Base-by-base conservation (phyloP, 1,140 invertebrate species). In the Apocrypta bakeri region DNA sequence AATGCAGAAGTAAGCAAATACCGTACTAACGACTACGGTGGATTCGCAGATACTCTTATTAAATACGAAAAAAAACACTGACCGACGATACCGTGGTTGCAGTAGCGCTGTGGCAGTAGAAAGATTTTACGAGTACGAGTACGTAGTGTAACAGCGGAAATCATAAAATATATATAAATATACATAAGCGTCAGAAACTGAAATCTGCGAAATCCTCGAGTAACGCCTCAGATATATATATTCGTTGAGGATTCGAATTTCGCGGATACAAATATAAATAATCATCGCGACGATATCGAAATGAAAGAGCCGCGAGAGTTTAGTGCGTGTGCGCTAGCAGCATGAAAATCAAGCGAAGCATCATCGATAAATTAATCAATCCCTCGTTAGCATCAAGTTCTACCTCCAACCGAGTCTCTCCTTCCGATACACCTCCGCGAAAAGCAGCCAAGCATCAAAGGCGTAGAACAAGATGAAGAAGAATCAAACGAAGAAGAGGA, bases 291-390 rank as follows among this genome's bases (percentile, higher is more conserved):
- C n/a, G n/a, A n/a, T n/a, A n/a, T n/a, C n/a, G n/a, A n/a, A n/a
- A n/a, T n/a, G n/a, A n/a, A n/a, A n/a, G 48, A 56, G 48, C 3
- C 33, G 33, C 33, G 33, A 37, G n/a, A n/a, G n/a, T n/a, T n/a
- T n/a, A n/a, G n/a, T n/a, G n/a, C n/a, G n/a, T n/a, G n/a, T 21
- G 21, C 7, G 24, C 1, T 12, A 42, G 48, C 12, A 7, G 27
- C 24, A 11, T 48, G 72, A 27, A 74, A 74, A 77, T 33, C 21
- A 0, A 14, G 48, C 2, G 9, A n/a, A n/a, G 7, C 11, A 29
- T n/a, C 21, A 8, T 4, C 78, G 21, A 79, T 79, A 72, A 79
- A 79, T 79, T 71, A 79, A 72, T 79, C 78, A 63, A 2, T 4
- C 27, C 68, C 40, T 61, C 48, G 33, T 79, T 79, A 14, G 31